Evolutionary conservation across 2,113 vertebrate genomes (phyloP), one percentile per base, ranked within the genome.

Genomic region (Variabilichromis moorii): DNA sequence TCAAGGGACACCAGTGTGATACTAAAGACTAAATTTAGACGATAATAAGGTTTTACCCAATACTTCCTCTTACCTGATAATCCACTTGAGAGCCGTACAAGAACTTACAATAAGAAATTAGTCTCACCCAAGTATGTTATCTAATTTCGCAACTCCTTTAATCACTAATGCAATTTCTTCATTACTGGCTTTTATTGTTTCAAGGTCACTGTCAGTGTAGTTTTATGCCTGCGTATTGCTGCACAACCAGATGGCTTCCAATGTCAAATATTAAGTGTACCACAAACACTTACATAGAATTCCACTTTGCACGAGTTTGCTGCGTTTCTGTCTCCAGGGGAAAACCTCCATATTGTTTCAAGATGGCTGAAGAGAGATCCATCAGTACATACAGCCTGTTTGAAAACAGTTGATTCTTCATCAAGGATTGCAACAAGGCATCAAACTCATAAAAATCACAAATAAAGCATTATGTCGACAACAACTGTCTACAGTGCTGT

Each of bases 321-420:
- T 16, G 57, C 85, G 14, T 92, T 90, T 24, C 92, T 31, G 17
- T 82, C 33, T 84, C 90, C 96, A 19, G 96, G 95, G 19, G 93
- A 42, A 86, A 97, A 97, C 76, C 93, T 92, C 97, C 97, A 97
- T 53, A 96, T 16, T 2, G 96, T 97, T 90, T 97, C 97, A 31
- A 97, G 94, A 88, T 97, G 96, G 80, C 93, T 96, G 93, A 97
- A 97, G 68, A 97, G 94, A 24, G 93, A 94, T 11, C 96, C 95
- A 3, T 97, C 93, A 16, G 91, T 96, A 57, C 96, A 97, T 71
- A 97, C 92, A 1, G 96, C 97, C 97, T 97, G 94, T 88, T 92
- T 68, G 2, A 90, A 87, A 26, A 83, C 24, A 84, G 50, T 85
- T 11, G 1, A 50, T 4, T 21, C 54, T 13, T 81, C 37, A 35